Percentiles rank a stretch among this genome's conserved stretches.
Conservation (phyloP, 2,113 vertebrate genomes). For the Phyllopteryx taeniolatus region DNA sequence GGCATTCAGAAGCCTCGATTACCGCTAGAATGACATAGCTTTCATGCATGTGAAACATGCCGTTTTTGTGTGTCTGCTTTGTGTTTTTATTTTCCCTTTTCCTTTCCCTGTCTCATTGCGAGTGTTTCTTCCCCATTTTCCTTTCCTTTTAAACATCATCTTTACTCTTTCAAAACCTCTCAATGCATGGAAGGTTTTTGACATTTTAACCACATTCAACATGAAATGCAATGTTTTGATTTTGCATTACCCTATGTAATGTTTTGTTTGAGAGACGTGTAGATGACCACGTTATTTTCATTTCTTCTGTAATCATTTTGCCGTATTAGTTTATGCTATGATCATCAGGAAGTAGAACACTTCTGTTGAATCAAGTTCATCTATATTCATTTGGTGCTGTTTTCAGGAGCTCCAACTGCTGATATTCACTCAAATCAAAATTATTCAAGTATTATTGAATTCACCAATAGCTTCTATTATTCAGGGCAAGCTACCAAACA, state of each 20-base stretch:
- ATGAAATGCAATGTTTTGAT: constrained; percentile 69
- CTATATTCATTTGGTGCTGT: constrained; percentile 51
- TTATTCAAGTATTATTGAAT: constrained; percentile 18
- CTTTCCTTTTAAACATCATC: constrained; percentile 55
- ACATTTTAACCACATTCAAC: constrained; percentile 64
- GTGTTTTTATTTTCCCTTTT: constrained; percentile 46
- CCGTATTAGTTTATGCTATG: constrained; percentile 64
- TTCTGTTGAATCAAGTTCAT: constrained; percentile 61
- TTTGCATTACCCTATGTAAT: constrained; percentile 73
- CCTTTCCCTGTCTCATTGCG: constrained; percentile 49
- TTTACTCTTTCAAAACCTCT: constrained; percentile 36
- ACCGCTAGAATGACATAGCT: constrained; percentile 65
- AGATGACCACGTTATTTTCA: constrained; percentile 69
- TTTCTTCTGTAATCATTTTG: constrained; percentile 75
- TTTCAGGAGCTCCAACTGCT: constrained; percentile 47
- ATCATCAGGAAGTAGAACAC: constrained; percentile 58
- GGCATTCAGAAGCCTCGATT: constrained; percentile 65
- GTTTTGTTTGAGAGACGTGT: constrained; percentile 74
- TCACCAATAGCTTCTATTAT: constrained; percentile 18
- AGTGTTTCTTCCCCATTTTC: constrained; percentile 25
- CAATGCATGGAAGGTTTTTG: constrained; percentile 66
- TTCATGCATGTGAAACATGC: constrained; percentile 73
- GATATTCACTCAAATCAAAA: constrained; percentile 30
- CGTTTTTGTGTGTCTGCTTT: constrained; percentile 65
- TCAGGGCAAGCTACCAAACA: constrained; percentile 30